Base-by-base conservation (phyloP, 30 jellyfish, hydroid and myxozoan genomes). In the Aurelia aurita region DNA sequence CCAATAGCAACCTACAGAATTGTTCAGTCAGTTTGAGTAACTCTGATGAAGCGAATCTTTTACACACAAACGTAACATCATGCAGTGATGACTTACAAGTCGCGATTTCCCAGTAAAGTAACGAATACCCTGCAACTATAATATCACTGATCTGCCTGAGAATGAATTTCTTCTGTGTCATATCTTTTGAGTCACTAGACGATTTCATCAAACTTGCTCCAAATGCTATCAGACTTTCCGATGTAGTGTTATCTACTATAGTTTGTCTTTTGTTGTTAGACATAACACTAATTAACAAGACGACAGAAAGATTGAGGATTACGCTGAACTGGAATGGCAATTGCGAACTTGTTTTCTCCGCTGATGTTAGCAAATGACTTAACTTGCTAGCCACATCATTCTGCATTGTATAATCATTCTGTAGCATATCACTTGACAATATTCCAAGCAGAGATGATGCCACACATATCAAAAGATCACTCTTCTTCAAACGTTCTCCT, bases 391-490 rank as follows among this genome's bases (percentile, higher is more conserved):
- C 93, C 29, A 83, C 61, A 21, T 83, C 93, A 71, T 46, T 15
- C 47, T 70, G 86, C 64, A 83, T 13, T 2, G 86, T 4, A 46
- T 6, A 64, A 70, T 83, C 84, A 32, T 61, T 70, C 57, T 46
- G 39, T 5, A 72, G 43, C 14, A 63, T 63, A 21, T 83, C 93
- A 59, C 87, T 83, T 3, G 87, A 55, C 35, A 83, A 27, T 27
- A 83, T 58, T 16, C 93, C 93, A 20, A 83, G 81, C 26, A 83
- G 47, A 5, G 93, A 83, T 27, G 93, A 83, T 26, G 72, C 64
- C 54, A 83, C 46, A 67, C 93, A 83, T 0, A 83, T 59, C 73
- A 83, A 61, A 8, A 83, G 62, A 70, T 70, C 87, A 25, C 29
- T 58, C 45, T 83, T 70, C 69, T 55, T 12, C 26, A 83, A 70